Evolutionary conservation across 2,113 vertebrate genomes (phyloP), one percentile per base, ranked within the genome.

Genomic region (Anolis carolinensis): DNA sequence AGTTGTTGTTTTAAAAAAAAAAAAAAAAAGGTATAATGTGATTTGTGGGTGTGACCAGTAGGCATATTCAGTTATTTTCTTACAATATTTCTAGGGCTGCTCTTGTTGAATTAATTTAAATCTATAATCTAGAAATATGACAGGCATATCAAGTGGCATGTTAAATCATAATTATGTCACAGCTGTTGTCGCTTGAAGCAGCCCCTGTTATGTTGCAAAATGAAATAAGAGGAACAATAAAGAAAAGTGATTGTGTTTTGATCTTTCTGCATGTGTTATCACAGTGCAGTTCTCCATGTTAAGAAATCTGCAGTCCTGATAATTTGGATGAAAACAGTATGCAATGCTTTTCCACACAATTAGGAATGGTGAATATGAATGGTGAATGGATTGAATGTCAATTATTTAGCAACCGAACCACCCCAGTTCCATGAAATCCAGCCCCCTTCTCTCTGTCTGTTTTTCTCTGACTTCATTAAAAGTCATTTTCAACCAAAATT

Each of bases 31-130:
- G 63, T 27, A 4, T 4, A 39, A 73, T 34, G 36, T 18, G 23
- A 78, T 59, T 48, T 81, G 36, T 52, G 71, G n/a, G 77, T 79
- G 55, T 74, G 85, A 55, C 67, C 80, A 65, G 88, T 92, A 90
- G 86, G 32, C 55, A 25, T 85, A 27, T 87, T 59, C 52, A 85
- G 75, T 89, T 63, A 81, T 91, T 92, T 92, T 18, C 44, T 36
- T 90, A 89, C 50, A 89, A 92, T 91, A 92, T 27, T 94, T 72
- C 87, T 91, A 90, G 72, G 86, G 39, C 91, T 94, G 91, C 79
- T 84, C 87, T 91, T 93, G 88, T 86, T 72, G 89, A 93, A 94
- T 89, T 93, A 95, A 93, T 93, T 95, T 95, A 89, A 93, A 88
- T 95, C 86, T 93, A 93, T 94, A 95, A 92, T 93, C 90, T 93